Base-by-base conservation (phyloP, 2,888 invertebrate genomes). In the Phlogophora meticulosa region DNA sequence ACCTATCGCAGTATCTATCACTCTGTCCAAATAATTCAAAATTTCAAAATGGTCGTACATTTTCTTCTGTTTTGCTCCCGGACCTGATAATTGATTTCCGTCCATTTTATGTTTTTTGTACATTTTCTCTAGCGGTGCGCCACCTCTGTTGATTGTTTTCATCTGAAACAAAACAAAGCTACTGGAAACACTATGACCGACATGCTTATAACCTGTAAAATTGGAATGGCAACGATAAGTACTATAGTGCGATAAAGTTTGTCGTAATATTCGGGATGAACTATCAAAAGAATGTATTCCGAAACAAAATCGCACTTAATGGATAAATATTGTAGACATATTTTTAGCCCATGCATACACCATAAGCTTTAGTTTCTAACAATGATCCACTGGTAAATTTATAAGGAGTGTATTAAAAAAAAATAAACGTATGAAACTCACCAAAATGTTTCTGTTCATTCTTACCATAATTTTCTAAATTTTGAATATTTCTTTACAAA, bases 41-140 rank as follows among this genome's bases (percentile, higher is more conserved):
- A 42, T 42, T 42, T 42, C 40, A 42, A 42, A 42, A 42, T 42
- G 17, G n/a, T n/a, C 7, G 40, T 17, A 42, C 40, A 17, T 42
- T 42, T 42, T 42, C 15, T 42, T 42, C 40, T 17, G n/a, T 42
- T 42, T 42, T 42, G 13, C 40, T 42, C 40, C 40, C 17, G 40
- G 17, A n/a, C 40, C n/a, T 42, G 40, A 42, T 17, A n/a, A 42
- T 42, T 42, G 40, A 42, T 42, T 42, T 42, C 40, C 40, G 17
- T n/a, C 40, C n/a, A 42, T 42, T 42, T 42, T n/a, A n/a, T 42
- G n/a, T 42, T 42, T 42, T 42, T 42, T 42, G 40, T 42, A 42
- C 40, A 42, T 40, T n/a, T 40, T n/a, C 40, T n/a, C 40, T 40
- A 40, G 40, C 40, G 40, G 40, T 40, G 40, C 40, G 40, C 40